Conservation (phyloP, 2,113 vertebrate species). For the Arvicanthis niloticus region DNA sequence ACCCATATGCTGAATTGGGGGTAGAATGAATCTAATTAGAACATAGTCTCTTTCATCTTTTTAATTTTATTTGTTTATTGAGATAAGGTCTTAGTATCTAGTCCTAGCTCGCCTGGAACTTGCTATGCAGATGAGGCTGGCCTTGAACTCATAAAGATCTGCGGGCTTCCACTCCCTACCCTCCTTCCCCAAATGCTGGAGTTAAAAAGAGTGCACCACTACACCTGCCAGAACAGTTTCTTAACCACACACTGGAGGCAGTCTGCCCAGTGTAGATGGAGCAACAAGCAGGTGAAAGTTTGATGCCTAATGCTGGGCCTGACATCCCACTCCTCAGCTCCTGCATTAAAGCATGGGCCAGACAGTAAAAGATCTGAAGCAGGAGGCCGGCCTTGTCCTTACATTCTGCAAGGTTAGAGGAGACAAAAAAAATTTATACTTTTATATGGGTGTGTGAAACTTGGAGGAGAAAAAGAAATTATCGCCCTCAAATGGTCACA, state of each 20-base stretch:
- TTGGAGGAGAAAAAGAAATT: slow-evolving; percentile 49
- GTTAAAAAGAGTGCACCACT: neutral
- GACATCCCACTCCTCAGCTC: neutral
- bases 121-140: neutral
- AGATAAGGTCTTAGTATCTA: neutral
- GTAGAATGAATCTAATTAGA: neutral
- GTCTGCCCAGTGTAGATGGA: neutral
- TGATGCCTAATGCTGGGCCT: neutral
- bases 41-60: neutral
- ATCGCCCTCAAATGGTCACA: slow-evolving; percentile 28
- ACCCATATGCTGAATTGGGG: neutral
- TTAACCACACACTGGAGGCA: neutral
- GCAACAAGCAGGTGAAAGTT: neutral
- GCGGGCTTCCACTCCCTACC: neutral
- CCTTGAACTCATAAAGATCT: neutral
- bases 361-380: neutral
- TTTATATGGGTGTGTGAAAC: slow-evolving; percentile 49
- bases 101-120: neutral
- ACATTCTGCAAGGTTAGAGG: slow-evolving; percentile 39
- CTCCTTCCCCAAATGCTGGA: neutral
- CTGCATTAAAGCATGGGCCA: neutral
- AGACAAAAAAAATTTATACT: neutral
- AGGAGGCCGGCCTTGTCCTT: neutral
- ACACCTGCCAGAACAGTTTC: neutral
- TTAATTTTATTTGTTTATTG: neutral